phyloP scores from a whole-genome alignment of 2,113 vertebrate species.

The Nasalis larvatus region DNA sequence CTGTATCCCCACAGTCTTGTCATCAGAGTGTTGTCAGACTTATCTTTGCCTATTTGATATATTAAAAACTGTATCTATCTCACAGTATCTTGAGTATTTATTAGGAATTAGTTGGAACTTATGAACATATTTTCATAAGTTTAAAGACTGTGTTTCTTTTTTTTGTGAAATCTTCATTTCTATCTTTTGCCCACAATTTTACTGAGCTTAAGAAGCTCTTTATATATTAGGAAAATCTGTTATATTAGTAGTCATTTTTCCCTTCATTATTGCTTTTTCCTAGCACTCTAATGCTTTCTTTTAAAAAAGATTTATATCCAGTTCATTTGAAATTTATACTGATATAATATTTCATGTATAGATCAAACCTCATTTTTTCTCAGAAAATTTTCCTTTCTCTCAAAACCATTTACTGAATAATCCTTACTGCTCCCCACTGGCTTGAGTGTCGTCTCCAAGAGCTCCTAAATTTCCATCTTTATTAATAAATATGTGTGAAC shows the following conservation, averaged over 20 bases:
- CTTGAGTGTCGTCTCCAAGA: slow-evolving; percentile 3
- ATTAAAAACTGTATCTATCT: not conserved
- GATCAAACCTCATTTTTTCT: not conserved
- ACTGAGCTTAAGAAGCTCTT: not conserved
- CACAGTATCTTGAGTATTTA: too few relatives aligned
- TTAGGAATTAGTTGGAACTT: not conserved
- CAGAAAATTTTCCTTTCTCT: not conserved
- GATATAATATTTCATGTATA: not conserved
- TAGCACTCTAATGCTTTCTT: not conserved
- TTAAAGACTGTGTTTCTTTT: not conserved
- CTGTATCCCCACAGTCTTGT: fast-evolving
- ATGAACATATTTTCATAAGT: not conserved
- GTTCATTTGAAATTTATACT: not conserved
- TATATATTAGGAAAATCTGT: not conserved
- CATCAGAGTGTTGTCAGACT: too few relatives aligned
- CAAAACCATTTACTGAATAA: not conserved
- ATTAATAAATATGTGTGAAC: not conserved
- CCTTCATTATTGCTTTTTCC: not conserved
- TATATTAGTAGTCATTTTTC: not conserved
- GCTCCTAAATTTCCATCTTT: not conserved
- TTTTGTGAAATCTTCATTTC: not conserved
- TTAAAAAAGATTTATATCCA: not conserved
- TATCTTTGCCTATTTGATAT: not conserved
- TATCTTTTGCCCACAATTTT: not conserved
- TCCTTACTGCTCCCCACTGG: not conserved